A percentile compares a stretch with the other conserved stretches of the same genome.
Conservation (phyloP, 2,888 invertebrate genomes). For the Cataglyphis albicans region DNA sequence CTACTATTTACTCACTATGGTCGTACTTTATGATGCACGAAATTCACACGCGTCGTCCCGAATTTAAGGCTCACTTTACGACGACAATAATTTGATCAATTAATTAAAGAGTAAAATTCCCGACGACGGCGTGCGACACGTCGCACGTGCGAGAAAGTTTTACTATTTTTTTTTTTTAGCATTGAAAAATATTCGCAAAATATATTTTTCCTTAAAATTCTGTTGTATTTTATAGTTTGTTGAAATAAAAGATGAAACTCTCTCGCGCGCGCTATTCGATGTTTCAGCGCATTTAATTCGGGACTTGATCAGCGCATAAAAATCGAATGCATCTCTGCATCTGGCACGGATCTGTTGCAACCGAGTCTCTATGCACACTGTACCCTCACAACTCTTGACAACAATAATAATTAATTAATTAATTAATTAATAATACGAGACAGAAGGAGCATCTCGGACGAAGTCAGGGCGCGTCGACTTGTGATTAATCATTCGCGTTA, state of each 20-base stretch:
- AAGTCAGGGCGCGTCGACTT: slow-evolving; percentile 43
- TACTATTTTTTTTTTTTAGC: neutral
- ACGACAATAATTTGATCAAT: neutral
- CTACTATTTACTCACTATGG: slow-evolving; percentile 54
- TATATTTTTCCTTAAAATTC: neutral
- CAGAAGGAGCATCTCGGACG: neutral
- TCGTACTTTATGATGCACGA: slow-evolving; percentile 53
- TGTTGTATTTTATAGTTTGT: neutral
- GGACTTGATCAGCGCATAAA: slow-evolving; percentile 64
- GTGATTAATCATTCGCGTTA: slow-evolving; percentile 57
- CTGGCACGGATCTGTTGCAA: slow-evolving; percentile 76
- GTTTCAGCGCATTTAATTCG: slow-evolving; percentile 56
- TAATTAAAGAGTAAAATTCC: slow-evolving; percentile 27
- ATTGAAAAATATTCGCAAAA: neutral
- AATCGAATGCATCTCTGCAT: slow-evolving; percentile 69
- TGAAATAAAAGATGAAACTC: slow-evolving; percentile 32
- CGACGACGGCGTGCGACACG: slow-evolving; percentile 11
- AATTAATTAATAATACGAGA: slow-evolving; percentile 39
- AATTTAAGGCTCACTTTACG: slow-evolving; percentile 40
- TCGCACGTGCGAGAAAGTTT: neutral
- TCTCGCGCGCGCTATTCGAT: slow-evolving; percentile 26
- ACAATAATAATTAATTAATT: slow-evolving; percentile 61
- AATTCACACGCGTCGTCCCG: slow-evolving; percentile 29
- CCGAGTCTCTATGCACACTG: slow-evolving; percentile 70
- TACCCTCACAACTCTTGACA: slow-evolving; percentile 59